Evolutionary conservation across 2,113 vertebrate genomes (phyloP).

Genomic region (Corythornis vintsioides): DNA sequence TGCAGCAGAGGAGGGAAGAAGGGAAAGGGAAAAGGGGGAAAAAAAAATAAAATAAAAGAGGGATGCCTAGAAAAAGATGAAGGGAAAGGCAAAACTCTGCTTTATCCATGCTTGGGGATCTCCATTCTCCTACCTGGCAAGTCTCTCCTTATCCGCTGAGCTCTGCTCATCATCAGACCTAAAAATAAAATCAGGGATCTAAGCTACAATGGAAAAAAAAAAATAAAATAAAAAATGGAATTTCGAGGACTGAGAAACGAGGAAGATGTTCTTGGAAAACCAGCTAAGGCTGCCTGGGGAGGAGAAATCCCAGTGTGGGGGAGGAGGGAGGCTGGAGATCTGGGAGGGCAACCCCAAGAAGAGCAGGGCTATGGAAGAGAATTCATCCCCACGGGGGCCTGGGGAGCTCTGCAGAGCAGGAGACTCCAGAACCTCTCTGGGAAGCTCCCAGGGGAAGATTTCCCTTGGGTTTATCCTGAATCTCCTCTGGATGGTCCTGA

Average conservation of each 20-base stretch:
- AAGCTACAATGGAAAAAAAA: conserved; percentile 76
- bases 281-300: not conserved
- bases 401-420: no score
- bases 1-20: conserved; percentile 41
- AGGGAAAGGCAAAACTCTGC: conserved; percentile 56
- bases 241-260: conserved; percentile 20
- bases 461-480: no score
- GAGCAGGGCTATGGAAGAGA: no score
- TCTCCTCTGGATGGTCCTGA: no score
- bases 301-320: not conserved
- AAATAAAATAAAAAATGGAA: not conserved
- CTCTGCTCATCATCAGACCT: conserved; percentile 93
- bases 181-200: conserved; percentile 86
- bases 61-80: conserved; percentile 44
- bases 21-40: not conserved
- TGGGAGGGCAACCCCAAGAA: no score
- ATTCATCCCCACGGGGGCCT: no score
- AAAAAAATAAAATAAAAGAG: not conserved
- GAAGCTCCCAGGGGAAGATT: no score
- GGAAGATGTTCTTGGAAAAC: not conserved
- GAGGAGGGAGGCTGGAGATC: no score
- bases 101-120: conserved; percentile 74
- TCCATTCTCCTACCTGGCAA: conserved; percentile 87
- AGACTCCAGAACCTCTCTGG: no score
- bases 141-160: conserved; percentile 93